Percentiles rank a stretch among this genome's conserved stretches.
Conservation (phyloP, 2,113 vertebrate species). For the Pseudorectes ferrugineus region DNA sequence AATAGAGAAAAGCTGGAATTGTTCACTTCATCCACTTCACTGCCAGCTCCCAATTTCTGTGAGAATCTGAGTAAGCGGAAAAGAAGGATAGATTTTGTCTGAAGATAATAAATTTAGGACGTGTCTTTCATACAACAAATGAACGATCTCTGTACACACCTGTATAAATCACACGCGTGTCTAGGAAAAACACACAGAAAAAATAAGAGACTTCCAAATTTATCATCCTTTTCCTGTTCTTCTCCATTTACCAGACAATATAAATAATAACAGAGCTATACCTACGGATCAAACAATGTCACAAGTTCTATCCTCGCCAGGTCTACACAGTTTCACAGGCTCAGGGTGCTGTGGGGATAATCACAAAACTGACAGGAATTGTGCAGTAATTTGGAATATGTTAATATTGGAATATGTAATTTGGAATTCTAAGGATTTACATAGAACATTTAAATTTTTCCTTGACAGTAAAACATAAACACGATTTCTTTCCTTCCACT, state of each 20-base stretch:
- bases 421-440: not conserved
- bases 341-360: not conserved
- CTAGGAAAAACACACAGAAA: not conserved
- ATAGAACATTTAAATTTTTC: not conserved
- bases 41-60: not conserved
- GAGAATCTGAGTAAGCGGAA: not conserved
- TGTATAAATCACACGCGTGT: not conserved
- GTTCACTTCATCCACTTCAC: not conserved
- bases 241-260: not conserved
- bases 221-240: not conserved
- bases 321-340: not conserved
- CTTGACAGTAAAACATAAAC: not conserved
- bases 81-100: not conserved
- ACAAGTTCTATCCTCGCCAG: accelerated
- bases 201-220: not conserved
- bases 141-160: not conserved
- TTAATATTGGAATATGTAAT: not conserved
- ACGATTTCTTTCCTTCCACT: accelerated
- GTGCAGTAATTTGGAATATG: not conserved
- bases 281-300: not conserved
- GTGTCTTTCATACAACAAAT: not conserved
- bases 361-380: not conserved
- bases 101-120: not conserved
- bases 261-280: not conserved
- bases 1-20: not conserved